These are phyloP conservation scores for Trachelus iudaicus DNA, from an alignment of 2,888 invertebrate species.

Conservation along the genomic window DNA sequence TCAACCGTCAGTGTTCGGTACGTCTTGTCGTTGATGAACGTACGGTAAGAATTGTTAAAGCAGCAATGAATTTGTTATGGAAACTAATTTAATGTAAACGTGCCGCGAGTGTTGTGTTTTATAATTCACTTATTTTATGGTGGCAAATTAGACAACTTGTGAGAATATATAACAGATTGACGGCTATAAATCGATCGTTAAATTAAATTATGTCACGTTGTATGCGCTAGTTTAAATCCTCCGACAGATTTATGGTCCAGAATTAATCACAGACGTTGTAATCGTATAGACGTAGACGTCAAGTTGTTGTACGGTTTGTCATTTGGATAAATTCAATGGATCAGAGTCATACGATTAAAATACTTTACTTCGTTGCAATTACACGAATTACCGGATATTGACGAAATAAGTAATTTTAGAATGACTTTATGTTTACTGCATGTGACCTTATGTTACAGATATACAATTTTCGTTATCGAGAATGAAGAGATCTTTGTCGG, in stretches of 20 bases:
- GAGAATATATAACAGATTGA: not conserved
- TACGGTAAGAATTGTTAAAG: not conserved
- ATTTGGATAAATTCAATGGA: not conserved
- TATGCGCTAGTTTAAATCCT: not conserved
- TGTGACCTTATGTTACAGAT: not conserved
- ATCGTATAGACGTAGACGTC: not conserved
- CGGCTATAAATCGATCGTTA: not conserved
- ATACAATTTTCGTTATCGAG: not conserved
- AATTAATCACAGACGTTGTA: not conserved
- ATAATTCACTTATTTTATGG: not conserved
- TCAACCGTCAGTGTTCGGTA: constrained; percentile 3
- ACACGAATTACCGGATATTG: not conserved
- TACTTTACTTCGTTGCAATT: not conserved
- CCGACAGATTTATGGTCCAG: not conserved
- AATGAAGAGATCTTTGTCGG: constrained; percentile 59
- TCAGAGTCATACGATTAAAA: not conserved
- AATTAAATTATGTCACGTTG: not conserved
- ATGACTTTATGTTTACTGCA: not conserved
- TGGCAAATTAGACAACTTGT: not conserved
- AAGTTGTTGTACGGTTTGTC: not conserved
- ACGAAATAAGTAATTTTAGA: not conserved
- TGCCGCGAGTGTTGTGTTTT: not conserved
- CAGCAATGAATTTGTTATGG: not conserved
- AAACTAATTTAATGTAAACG: not conserved
- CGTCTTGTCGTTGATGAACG: not conserved